A percentile compares a stretch with the other conserved stretches of the same genome.
phyloP scores from a whole-genome alignment of 2,888 invertebrate genomes.

The Eupithecia exiguata region DNA sequence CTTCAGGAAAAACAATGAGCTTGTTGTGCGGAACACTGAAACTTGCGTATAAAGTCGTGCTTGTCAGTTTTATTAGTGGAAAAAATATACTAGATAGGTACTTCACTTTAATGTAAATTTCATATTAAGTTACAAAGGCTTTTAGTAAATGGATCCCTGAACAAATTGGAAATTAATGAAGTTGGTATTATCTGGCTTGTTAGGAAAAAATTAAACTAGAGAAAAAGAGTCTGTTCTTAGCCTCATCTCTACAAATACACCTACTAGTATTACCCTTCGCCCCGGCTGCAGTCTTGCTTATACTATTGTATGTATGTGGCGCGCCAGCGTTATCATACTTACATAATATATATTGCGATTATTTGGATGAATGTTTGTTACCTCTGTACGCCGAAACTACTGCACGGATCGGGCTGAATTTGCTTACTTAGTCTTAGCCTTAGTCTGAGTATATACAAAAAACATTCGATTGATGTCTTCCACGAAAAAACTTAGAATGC shows the following conservation, averaged over 20 bases:
- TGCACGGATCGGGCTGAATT: no score
- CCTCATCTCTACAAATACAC: neutral
- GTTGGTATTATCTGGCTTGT: neutral
- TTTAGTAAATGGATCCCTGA: constrained; percentile 18
- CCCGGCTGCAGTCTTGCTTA: no score
- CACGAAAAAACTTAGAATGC: no score
- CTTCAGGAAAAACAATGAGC: neutral
- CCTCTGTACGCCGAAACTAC: no score
- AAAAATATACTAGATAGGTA: neutral
- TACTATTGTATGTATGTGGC: no score
- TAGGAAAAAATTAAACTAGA: neutral
- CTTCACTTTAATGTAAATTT: neutral
- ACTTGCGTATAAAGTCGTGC: neutral
- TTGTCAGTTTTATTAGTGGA: neutral
- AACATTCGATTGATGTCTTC: no score
- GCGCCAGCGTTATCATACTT: no score
- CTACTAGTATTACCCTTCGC: no score
- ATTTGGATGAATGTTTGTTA: no score
- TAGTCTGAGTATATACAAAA: no score
- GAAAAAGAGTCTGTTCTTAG: neutral
- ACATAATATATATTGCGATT: no score
- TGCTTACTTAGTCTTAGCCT: no score
- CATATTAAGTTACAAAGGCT: constrained; percentile 12
- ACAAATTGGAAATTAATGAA: constrained; percentile 11
- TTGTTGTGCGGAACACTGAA: neutral